Evolutionary conservation across 2,888 invertebrate species (phyloP).

Genomic region (Chrysolina americana): DNA sequence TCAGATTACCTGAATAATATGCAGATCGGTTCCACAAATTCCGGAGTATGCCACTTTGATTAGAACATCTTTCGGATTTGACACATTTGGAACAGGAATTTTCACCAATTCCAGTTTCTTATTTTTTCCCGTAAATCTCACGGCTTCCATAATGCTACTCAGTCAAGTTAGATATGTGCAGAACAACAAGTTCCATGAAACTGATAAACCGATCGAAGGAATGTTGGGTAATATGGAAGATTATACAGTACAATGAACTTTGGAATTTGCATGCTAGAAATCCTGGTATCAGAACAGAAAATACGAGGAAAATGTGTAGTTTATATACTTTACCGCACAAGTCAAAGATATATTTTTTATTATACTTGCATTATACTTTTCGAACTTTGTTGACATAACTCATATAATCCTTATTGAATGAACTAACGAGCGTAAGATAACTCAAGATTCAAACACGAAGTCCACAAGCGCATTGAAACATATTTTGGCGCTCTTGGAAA

Average conservation of each 20-base stretch:
- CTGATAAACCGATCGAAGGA: background rate
- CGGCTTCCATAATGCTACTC: conserved; percentile 71
- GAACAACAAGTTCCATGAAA: background rate
- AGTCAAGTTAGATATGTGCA: no score
- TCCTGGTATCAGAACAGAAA: background rate
- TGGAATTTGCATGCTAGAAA: background rate
- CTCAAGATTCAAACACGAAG: no score
- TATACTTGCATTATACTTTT: no score
- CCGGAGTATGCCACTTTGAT: conserved; percentile 79
- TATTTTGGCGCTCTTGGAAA: no score
- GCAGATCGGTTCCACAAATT: conserved; percentile 82
- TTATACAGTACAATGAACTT: background rate
- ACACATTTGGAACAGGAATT: conserved; percentile 70
- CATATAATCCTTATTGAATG: no score
- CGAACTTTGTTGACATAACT: no score
- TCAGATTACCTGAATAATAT: conserved; percentile 76
- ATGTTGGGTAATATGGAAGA: background rate
- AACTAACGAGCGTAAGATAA: no score
- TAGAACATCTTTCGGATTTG: conserved; percentile 73
- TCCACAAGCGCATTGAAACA: no score
- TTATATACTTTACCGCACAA: no score
- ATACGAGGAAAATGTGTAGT: no score
- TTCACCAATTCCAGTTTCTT: conserved; percentile 69
- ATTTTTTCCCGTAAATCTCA: conserved; percentile 72
- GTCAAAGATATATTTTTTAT: no score